Base-by-base conservation (phyloP, 1,140 invertebrate species). In the Drosophila yakuba region DNA sequence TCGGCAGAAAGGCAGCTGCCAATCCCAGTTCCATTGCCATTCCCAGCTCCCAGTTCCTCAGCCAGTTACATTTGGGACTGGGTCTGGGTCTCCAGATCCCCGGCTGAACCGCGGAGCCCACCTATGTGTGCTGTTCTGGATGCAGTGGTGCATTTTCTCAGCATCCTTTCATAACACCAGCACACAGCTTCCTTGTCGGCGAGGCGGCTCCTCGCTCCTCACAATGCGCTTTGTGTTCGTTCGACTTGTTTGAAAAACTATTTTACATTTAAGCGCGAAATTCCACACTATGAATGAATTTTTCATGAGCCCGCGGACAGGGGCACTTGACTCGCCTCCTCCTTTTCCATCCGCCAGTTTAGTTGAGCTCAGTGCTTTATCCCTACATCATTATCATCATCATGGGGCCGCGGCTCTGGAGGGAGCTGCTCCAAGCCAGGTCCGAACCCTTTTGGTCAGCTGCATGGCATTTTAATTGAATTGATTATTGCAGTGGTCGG, bases 201-300 rank as follows among this genome's bases (percentile, higher is more conserved):
- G 23, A 1, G 23, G 23, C 78, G 39, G 68, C 59, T 76, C 44
- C 50, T 72, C 68, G 68, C 59, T 76, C 44, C 50, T 72, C 68
- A 90, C 78, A 86, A 80, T 82, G 74, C 78, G 81, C 81, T 90
- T 90, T 90, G 86, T 86, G 73, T 86, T 90, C 71, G 73, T 86
- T 90, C 71, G 86, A 86, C 83, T 86, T 80, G 88, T 80, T 90
- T 90, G 74, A 90, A 90, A 90, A 91, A 91, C 83, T 91, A 91
- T 84, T 91, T 91, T 91, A 91, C 88, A 91, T 91, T 91, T 91
- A 91, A 91, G 88, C 88, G 88, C 88, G 88, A 91, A 91, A 91
- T 91, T 91, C 88, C 88, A 91, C 88, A 90, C 88, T 90, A 91
- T 88, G 88, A 91, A 91, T 91, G 88, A 91, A 91, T 91, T 91